These are phyloP conservation scores for Crotalus horridus DNA, from an alignment of 2,113 vertebrate species.

Conservation along the genomic window DNA sequence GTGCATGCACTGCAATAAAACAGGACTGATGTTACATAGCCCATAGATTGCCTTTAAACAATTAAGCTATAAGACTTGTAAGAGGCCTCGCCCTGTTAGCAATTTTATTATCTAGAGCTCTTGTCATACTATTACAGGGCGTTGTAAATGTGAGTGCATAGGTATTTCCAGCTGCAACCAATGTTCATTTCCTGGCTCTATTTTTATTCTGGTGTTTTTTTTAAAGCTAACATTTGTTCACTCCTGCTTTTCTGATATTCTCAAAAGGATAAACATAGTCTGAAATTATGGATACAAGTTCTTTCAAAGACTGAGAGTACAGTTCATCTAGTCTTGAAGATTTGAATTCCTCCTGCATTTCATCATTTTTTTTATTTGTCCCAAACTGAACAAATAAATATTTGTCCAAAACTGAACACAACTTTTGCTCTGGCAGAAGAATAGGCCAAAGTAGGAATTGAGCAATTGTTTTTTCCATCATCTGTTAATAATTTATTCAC, in stretches of 20 bases:
- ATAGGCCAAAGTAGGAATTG: not conserved
- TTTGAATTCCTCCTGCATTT: not conserved
- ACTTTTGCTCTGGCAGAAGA: not conserved
- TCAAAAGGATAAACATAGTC: not conserved
- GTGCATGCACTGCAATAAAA: not conserved
- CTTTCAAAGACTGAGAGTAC: not conserved
- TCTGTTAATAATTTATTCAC: not conserved
- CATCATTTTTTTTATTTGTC: not conserved
- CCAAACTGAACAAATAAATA: not conserved
- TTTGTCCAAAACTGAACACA: not conserved
- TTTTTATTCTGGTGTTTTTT: not conserved
- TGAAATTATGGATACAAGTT: not conserved
- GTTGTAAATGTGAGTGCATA: not conserved
- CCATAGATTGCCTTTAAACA: not conserved
- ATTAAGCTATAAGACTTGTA: not conserved
- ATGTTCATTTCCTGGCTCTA: not conserved
- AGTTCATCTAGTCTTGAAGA: not conserved
- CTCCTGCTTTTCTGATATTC: not conserved
- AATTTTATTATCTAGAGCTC: not conserved
- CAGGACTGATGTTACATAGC: not conserved
- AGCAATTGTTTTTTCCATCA: not conserved
- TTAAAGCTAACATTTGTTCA: not conserved
- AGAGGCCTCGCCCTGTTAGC: not conserved
- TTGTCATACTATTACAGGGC: not conserved
- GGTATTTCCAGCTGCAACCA: not conserved